Conservation (phyloP, 2,797 vertebrate genomes). For the Amphiprion clarkii region DNA sequence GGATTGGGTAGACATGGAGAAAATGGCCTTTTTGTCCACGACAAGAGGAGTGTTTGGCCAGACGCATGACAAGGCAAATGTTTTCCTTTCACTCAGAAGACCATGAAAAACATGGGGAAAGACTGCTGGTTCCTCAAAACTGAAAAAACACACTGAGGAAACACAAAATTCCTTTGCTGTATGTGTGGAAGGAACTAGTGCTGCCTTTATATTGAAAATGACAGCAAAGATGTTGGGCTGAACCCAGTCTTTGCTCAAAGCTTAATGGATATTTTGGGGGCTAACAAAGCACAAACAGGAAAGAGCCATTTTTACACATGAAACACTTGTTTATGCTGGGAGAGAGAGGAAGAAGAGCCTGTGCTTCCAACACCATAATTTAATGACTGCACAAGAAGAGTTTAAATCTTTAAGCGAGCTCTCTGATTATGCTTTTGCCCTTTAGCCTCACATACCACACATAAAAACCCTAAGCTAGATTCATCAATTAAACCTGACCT, state of each 20-base stretch:
- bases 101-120: neutral
- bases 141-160: constrained; percentile 40
- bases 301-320: constrained; percentile 44
- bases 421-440: constrained; percentile 36
- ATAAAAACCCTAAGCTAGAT: constrained; percentile 14
- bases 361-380: constrained; percentile 24
- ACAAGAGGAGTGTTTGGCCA: constrained; percentile 30
- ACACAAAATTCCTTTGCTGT: constrained; percentile 39
- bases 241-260: neutral
- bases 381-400: constrained; percentile 28
- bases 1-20: constrained; percentile 28
- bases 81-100: constrained; percentile 46
- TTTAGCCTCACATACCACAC: constrained; percentile 24
- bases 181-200: constrained; percentile 22
- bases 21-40: constrained; percentile 60
- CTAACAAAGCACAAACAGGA: constrained; percentile 57
- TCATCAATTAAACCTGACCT: constrained; percentile 37
- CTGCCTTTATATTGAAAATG: neutral
- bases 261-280: constrained; percentile 28
- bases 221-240: neutral
- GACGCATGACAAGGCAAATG: constrained; percentile 44
- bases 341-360: constrained; percentile 11
- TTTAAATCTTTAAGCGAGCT: constrained; percentile 15
- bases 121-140: constrained; percentile 8
- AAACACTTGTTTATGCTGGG: constrained; percentile 46